phyloP scores from a whole-genome alignment of 2,797 vertebrate genomes.

The Antennarius maculatus region DNA sequence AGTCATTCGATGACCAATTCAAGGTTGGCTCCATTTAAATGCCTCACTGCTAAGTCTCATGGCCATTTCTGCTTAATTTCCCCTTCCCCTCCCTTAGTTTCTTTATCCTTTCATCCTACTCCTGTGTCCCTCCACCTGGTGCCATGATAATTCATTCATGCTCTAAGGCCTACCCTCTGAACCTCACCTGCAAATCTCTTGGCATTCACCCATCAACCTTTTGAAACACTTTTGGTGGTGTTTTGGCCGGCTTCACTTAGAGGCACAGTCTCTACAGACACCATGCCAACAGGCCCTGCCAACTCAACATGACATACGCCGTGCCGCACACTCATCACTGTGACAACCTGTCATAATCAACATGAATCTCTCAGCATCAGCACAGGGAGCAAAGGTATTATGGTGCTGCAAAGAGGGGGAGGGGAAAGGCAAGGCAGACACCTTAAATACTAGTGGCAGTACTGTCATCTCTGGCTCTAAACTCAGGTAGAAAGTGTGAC shows the following conservation, averaged over 20 bases:
- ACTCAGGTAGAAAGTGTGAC: conserved; percentile 59
- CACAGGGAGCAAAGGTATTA: conserved; percentile 53
- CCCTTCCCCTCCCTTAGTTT: not conserved
- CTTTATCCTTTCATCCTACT: conserved; percentile 10
- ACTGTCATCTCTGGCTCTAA: conserved; percentile 57
- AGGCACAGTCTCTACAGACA: conserved; percentile 54
- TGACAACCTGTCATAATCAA: conserved; percentile 79
- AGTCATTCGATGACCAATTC: conserved; percentile 52
- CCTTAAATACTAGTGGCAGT: conserved; percentile 56
- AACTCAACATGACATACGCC: conserved; percentile 71
- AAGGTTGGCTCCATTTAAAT: conserved; percentile 40
- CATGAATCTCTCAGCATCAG: conserved; percentile 76
- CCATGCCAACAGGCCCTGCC: conserved; percentile 63
- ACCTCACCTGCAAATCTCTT: conserved; percentile 67
- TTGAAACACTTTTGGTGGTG: conserved; percentile 65
- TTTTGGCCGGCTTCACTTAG: conserved; percentile 43
- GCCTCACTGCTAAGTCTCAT: not conserved
- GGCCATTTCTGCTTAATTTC: not conserved
- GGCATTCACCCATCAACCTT: conserved; percentile 65
- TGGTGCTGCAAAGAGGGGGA: conserved; percentile 24
- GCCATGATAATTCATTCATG: conserved; percentile 31
- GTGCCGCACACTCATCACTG: conserved; percentile 69
- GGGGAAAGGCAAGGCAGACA: conserved; percentile 40
- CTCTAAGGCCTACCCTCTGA: conserved; percentile 57
- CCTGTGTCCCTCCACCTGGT: conserved; percentile 20